Evolutionary conservation across 1,140 invertebrate species (phyloP).

Genomic region (Zaprionus taronus): DNA sequence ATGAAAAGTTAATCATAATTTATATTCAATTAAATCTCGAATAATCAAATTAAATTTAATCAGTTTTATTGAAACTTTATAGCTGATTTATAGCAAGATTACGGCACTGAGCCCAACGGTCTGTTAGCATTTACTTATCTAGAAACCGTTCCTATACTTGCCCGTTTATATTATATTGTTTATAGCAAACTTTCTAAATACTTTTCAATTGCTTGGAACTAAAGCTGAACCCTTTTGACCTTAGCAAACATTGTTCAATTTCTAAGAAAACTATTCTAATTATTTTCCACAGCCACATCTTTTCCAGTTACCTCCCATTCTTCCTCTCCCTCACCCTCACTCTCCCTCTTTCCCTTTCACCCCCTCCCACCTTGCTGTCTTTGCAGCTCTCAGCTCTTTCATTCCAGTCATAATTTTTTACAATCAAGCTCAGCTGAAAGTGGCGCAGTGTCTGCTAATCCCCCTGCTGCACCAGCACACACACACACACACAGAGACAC

Average conservation of each 20-base stretch:
- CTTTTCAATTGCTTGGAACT: neutral
- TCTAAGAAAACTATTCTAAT: constrained; percentile 6
- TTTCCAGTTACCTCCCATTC: neutral
- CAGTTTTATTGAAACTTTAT: too few species aligned
- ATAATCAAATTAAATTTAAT: too few species aligned
- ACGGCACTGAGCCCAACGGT: too few species aligned
- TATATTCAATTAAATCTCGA: too few species aligned
- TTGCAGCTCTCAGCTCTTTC: neutral
- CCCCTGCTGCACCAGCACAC: neutral
- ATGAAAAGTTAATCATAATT: too few species aligned
- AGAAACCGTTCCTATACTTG: too few species aligned
- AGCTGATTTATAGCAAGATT: too few species aligned
- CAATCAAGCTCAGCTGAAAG: constrained; percentile 3
- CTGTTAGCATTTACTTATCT: too few species aligned
- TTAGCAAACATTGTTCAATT: neutral
- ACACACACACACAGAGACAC: neutral
- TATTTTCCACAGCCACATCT: neutral
- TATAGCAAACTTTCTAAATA: neutral
- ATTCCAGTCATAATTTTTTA: constrained; percentile 2
- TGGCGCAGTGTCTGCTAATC: constrained; percentile 8
- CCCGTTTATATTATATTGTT: neutral
- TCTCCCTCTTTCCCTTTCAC: neutral
- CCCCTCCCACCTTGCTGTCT: neutral
- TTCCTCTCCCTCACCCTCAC: neutral
- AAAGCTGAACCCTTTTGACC: constrained; percentile 2